Base-by-base conservation (phyloP, 1,140 invertebrate genomes). In the Drusus annulatus region DNA sequence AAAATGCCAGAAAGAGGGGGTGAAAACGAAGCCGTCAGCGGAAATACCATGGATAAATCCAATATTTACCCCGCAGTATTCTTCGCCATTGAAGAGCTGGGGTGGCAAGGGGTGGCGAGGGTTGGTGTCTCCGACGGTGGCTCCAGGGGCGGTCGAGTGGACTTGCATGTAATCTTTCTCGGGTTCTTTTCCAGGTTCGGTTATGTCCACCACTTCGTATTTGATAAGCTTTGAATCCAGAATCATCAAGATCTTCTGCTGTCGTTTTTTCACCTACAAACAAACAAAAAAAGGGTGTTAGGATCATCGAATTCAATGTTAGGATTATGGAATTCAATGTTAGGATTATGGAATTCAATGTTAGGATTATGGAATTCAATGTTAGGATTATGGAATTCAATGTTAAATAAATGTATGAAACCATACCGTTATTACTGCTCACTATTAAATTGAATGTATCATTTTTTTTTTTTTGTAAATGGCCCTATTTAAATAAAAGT, bases 131-230 rank as follows among this genome's bases (percentile, higher is more conserved):
- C 92, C 91, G 16, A 93, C 91, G 58, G 92, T 93, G 69, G 91
- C 93, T 28, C 94, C 94, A 86, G 93, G 94, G 68, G 94, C 92
- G 84, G 94, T 96, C 78, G 95, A 93, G 86, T 97, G 96, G 83
- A 93, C 93, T 88, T 97, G 95, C 96, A 99, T 98, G 85, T 96
- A 96, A 84, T 97, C 96, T 88, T 96, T 97, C 63, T 96, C 94
- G 69, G 93, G 89, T 88, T 98, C 97, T 86, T 94, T 94, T 50
- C 94, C 94, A 19, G 97, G 96, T 87, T 98, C 96, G 50, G 97
- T 95, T 85, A 99, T 98, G 88, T 99, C 98, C 84, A 98, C 94
- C 19, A 93, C 90, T 87, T 97, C 93, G 89, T 96, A 98, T 80
- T 94, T 91, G 84, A 98, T 94, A 87, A 93, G 94, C 91, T 96